Evolutionary conservation across 2,797 vertebrate species (phyloP).

Genomic region (Gymnodraco acuticeps): DNA sequence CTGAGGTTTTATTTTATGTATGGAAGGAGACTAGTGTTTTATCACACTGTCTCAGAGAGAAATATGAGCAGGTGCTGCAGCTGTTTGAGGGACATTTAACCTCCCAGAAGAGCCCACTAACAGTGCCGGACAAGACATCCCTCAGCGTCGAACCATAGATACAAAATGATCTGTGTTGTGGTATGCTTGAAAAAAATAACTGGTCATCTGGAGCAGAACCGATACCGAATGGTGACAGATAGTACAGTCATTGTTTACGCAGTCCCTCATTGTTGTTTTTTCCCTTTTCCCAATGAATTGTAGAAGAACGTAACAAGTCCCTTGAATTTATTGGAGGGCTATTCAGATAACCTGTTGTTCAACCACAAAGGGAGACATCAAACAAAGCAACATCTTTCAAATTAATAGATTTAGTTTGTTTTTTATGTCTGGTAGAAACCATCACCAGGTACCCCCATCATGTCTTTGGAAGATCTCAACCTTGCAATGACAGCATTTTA

Average conservation of each 20-base stretch:
- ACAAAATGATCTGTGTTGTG: slow-evolving; percentile 26
- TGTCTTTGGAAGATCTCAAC: too few species aligned
- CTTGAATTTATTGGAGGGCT: too few species aligned
- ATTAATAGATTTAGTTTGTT: too few species aligned
- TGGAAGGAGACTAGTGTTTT: slow-evolving; percentile 66
- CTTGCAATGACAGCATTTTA: too few species aligned
- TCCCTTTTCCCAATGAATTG: too few species aligned
- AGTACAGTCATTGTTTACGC: not conserved
- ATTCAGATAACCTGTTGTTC: too few species aligned
- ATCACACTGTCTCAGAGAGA: slow-evolving; percentile 66
- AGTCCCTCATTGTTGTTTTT: too few species aligned
- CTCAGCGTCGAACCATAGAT: slow-evolving; percentile 16
- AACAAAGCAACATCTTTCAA: too few species aligned
- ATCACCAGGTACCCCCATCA: too few species aligned
- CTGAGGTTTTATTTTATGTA: slow-evolving; percentile 69
- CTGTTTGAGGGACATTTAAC: slow-evolving; percentile 62
- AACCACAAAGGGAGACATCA: too few species aligned
- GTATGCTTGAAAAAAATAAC: slow-evolving; percentile 7
- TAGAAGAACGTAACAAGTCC: too few species aligned
- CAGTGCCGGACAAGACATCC: slow-evolving; percentile 42
- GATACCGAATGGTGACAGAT: not conserved
- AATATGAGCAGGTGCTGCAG: slow-evolving; percentile 72
- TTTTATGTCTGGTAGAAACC: too few species aligned
- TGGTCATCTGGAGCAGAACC: not conserved
- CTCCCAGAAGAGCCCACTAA: slow-evolving; percentile 53